Base-by-base conservation (phyloP, 1,140 invertebrate species). In the Pinna nobilis region DNA sequence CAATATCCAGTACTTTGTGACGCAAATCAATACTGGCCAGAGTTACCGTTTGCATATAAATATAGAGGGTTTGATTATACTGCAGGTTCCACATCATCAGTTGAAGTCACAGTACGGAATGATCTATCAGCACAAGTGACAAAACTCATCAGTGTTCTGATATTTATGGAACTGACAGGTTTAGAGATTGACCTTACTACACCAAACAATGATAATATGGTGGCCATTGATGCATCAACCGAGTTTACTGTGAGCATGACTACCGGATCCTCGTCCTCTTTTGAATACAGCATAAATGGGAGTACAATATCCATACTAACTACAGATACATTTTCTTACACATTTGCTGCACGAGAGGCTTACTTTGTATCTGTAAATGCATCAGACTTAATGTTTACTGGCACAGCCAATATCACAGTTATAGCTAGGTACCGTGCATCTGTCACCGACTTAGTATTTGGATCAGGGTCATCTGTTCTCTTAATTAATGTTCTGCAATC, bases 321-420 rank as follows among this genome's bases (percentile, higher is more conserved):
- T 13, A 33, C 39, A 2, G 50, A 23, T 20, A 44, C 73, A 28
- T 70, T 70, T 11, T 53, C 73, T 6, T 53, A 75, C 23, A 75
- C 67, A 5, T 75, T 75, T 37, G 65, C 67, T 32, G 41, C 30
- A 9, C 57, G 49, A 49, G 50, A 47, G 23, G 20, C 44, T 4
- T 75, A 70, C 28, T 39, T 57, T 25, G 67, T 75, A 9, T 15
- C 15, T 15, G 73, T 75, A 11, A 44, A 69, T 18, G 67, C 60
- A 49, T 65, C 73, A 23, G 73, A 75, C 66, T 49, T 51, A 28
- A 64, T 65, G 9, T 70, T 35, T 23, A 44, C 32, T 20, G 20
- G 33, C 13, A 20, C 44, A 15, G 61, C 50, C n/a, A 30, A 53
- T 15, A 55, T 75, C 3, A 65, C 13, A 23, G 67, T 75, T 3